Evolutionary conservation across 2,113 vertebrate species (phyloP), one percentile per base, ranked within the genome.

Genomic region (Halichoerus grypus): DNA sequence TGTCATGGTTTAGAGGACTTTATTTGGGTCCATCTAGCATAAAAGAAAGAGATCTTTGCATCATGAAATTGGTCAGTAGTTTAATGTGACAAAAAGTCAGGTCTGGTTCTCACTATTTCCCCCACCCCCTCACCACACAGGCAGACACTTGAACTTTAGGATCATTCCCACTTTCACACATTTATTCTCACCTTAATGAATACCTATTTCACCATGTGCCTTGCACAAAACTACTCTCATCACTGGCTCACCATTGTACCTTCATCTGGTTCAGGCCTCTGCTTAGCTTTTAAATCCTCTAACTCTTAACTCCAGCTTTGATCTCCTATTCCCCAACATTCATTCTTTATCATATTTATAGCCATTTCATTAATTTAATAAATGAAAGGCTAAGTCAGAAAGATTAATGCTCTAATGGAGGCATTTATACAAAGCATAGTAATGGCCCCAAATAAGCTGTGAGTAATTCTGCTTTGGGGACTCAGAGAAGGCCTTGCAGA

Each of bases 261-360:
- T 21, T 95, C 22, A 63, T 71, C 42, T 63, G 1, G 28, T 77
- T 97, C 26, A 95, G 55, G 55, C 12, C n/a, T 96, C 31, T 89
- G 49, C 2, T 90, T 91, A 81, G 46, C 53, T 92, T 88, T 92
- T 79, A 94, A 93, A 28, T 5, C 33, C 7, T 95, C 59, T n/a
- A 92, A 82, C 26, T 87, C 69, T 96, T 93, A 33, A 88, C 69
- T 80, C 18, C 22, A 89, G 57, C 15, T 94, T 94, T 95, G 86
- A 79, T 24, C 15, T 89, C 18, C 67, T 76, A 12, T 79, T 82
- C 7, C 16, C 7, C 7, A 55, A 76, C 15, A 95, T 3, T 67
- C 21, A 57, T 93, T 88, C 39, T 88, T 92, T 76, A 91, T 8
- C 31, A 12, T 63, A 90, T 71, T 77, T 82, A 15, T 87, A 82